Evolutionary conservation across 2,797 vertebrate genomes (phyloP), one percentile per base, ranked within the genome.

Genomic region (Lates japonicus): DNA sequence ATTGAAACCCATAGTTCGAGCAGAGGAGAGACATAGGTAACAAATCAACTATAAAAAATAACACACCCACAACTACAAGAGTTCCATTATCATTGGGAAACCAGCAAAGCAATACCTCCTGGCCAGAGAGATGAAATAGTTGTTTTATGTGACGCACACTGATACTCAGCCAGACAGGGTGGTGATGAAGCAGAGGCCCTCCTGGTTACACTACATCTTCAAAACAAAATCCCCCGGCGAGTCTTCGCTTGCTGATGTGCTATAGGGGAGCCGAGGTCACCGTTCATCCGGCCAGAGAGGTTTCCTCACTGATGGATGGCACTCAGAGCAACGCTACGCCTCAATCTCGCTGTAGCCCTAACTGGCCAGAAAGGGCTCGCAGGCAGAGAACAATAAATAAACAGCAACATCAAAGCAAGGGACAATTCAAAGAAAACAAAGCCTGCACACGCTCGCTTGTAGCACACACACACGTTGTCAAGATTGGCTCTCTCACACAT

Each of bases 361-460:
- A 94, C 95, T 77, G 90, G 88, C 71, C 87, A 93, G 93, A 91
- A 92, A 93, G 86, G 93, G 92, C 93, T 93, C 86, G 89, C 92
- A 89, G 92, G 90, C 88, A 87, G 90, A 66, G 90, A 96, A 95
- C 95, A 95, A 96, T 95, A 96, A 96, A 95, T 95, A 96, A 95
- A 92, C 93, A 94, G 91, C 72, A 76, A 95, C 95, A 95, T 96
- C 95, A 96, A n/a, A n/a, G n/a, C n/a, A 96, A 96, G 94, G 90
- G 85, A 93, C 95, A n/a, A 93, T 95, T 96, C 92, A 93, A 95
- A 94, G 90, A 95, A 96, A 96, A 96, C 95, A 95, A 95, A 96
- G 95, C 93, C 91, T 88, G 93, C 89, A 90, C 95, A 94, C 93
- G 90, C 93, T 94, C 90, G 90, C 92, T 94, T 87, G 90, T 90